A percentile compares a stretch with the other conserved stretches of the same genome.
phyloP scores from a whole-genome alignment of 2,113 vertebrate species.

The Pandion haliaetus region DNA sequence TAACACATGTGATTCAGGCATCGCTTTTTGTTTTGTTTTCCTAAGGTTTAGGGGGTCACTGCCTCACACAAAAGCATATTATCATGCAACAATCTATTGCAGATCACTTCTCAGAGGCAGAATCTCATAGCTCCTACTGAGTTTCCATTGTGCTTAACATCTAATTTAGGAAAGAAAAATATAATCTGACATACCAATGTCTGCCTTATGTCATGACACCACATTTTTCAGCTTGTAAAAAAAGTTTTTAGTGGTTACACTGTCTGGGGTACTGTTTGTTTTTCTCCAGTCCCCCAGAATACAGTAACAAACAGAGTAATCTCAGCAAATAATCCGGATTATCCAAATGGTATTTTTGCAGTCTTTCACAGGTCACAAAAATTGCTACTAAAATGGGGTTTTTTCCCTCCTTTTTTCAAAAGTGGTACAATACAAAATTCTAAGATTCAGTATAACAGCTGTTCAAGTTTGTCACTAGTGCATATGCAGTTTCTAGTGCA shows the following conservation, averaged over 20 bases:
- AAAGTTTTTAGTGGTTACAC: neutral
- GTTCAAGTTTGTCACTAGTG: neutral
- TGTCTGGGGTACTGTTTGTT: neutral
- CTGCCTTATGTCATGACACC: slow-evolving; percentile 12
- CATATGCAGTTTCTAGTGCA: neutral
- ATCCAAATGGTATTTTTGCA: neutral
- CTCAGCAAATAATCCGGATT: neutral
- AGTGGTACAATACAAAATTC: neutral
- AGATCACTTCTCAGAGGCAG: neutral
- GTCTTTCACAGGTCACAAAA: neutral
- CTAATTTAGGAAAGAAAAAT: slow-evolving; percentile 52
- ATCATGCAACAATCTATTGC: neutral
- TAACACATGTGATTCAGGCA: neutral
- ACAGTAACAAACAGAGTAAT: neutral
- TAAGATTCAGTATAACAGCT: neutral
- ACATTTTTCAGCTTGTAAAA: neutral
- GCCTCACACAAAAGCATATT: neutral
- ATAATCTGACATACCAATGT: slow-evolving; percentile 3
- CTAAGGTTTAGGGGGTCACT: neutral
- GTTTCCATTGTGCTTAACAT: neutral
- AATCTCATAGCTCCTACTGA: neutral
- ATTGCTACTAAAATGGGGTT: neutral
- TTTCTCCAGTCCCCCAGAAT: neutral
- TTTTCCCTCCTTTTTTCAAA: neutral
- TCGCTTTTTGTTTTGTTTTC: neutral